Conservation (phyloP, 2,113 vertebrate genomes). For the Numida meleagris region DNA sequence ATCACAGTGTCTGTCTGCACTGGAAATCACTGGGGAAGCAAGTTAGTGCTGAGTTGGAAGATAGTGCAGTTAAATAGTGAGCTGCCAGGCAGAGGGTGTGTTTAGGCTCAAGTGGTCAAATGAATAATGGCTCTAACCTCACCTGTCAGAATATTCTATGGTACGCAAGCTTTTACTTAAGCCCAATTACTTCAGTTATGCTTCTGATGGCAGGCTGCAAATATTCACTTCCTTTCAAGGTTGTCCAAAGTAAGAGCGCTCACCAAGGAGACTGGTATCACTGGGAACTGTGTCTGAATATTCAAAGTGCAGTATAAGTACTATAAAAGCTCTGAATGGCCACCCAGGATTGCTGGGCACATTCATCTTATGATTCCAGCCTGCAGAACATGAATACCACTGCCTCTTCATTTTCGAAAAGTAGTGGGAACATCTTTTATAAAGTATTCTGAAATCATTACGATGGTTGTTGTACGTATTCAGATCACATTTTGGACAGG, state of each 20-base stretch:
- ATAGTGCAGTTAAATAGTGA: not conserved
- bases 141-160: not conserved
- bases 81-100: not conserved
- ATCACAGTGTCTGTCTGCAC: not conserved
- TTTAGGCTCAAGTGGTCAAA: not conserved
- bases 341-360: not conserved
- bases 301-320: not conserved
- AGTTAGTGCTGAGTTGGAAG: not conserved
- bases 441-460: not conserved
- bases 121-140: not conserved
- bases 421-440: not conserved
- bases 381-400: not conserved
- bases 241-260: not conserved
- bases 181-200: not conserved
- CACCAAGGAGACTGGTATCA: not conserved
- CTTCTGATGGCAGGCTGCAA: not conserved
- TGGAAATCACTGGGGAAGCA: not conserved
- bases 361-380: not conserved
- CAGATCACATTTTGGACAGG: not conserved
- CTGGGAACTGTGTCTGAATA: not conserved
- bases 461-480: not conserved
- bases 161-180: not conserved
- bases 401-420: not conserved
- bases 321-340: not conserved
- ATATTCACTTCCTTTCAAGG: not conserved